Percentiles rank a stretch among this genome's conserved stretches.
Evolutionary conservation across 1,140 invertebrate species (phyloP).

Genomic region (Solen grandis): DNA sequence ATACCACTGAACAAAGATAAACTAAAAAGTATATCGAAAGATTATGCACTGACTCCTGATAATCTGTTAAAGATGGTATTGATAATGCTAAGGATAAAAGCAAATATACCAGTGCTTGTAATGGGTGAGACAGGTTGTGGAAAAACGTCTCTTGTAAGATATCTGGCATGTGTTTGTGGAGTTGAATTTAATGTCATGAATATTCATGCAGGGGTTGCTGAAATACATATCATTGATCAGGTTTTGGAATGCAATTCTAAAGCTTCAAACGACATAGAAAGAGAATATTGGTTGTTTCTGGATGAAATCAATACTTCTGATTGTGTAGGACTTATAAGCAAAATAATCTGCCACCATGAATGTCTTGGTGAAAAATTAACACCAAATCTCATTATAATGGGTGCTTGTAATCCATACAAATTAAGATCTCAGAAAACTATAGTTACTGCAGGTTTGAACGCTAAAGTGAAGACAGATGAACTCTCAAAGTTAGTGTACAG

Average conservation of each 20-base stretch:
- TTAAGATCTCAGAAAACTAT: conserved; percentile 47
- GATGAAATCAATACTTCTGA: conserved; percentile 71
- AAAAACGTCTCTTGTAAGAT: conserved; percentile 66
- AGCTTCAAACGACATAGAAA: conserved; percentile 2
- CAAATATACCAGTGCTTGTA: conserved; percentile 70
- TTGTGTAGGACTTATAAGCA: conserved; percentile 59
- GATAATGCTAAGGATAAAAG: conserved; percentile 59
- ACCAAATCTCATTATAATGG: conserved; percentile 61
- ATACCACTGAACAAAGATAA: neutral
- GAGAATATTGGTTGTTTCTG: conserved; percentile 57
- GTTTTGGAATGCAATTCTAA: conserved; percentile 22
- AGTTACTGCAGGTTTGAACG: conserved; percentile 59
- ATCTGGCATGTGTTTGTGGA: conserved; percentile 53
- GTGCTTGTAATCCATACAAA: conserved; percentile 69
- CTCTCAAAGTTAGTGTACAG: conserved; percentile 64
- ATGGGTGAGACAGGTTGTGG: conserved; percentile 78
- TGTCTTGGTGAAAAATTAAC: conserved; percentile 52
- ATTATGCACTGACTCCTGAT: conserved; percentile 67
- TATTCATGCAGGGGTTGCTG: conserved; percentile 63
- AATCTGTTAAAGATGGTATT: conserved; percentile 69
- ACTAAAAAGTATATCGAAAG: conserved; percentile 23
- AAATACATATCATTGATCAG: conserved; percentile 38
- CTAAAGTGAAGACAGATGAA: conserved; percentile 62
- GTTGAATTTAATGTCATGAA: conserved; percentile 54
- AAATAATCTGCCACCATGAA: conserved; percentile 62